Base-by-base conservation (phyloP, 2,113 vertebrate genomes). In the Varanus salvator region DNA sequence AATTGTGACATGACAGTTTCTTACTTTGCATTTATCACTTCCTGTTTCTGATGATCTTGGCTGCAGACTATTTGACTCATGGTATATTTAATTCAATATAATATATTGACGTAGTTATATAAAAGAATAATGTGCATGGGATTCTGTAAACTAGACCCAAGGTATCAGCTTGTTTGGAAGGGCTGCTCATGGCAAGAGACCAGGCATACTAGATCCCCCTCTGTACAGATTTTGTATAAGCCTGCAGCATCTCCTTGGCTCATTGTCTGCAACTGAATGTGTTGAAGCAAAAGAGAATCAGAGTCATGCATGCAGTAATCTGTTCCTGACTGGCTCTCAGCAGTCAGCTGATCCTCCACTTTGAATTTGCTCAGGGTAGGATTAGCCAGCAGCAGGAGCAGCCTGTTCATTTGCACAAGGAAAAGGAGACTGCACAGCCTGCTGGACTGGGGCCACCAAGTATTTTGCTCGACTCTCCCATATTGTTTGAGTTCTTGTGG, bases 11-110 rank as follows among this genome's bases (percentile, higher is more conserved):
- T 77, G 82, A 31, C 48, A 84, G 75, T 89, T 48, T 31, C 44
- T 91, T 90, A 6, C n/a, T 93, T 91, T 83, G 31, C 90, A 87
- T 44, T 90, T 14, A 29, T 31, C 54, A n/a, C 3, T 83, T 44
- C 11, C 15, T 64, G 84, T 88, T 91, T 25, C 66, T 76, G 25
- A 87, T 86, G 3, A 81, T 89, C 11, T 90, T 84, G 74, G 2
- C 89, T 92, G 94, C 83, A 69, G 3, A 90, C 77, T 92, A 21
- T 1, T 0, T 11, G 9, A 66, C 2, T 38, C 84, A 29, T 87
- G 75, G 86, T 27, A 3, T 34, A 87, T 85, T 85, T 82, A 64
- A 60, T n/a, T 57, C n/a, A 64, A 4, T 64, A 19, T 21, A 19
- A 64, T 64, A 64, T 21, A 64, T 64, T 64, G 19, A 64, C 3